Evolutionary conservation across 2,888 invertebrate genomes (phyloP).

Genomic region (Gastrophysa polygoni): DNA sequence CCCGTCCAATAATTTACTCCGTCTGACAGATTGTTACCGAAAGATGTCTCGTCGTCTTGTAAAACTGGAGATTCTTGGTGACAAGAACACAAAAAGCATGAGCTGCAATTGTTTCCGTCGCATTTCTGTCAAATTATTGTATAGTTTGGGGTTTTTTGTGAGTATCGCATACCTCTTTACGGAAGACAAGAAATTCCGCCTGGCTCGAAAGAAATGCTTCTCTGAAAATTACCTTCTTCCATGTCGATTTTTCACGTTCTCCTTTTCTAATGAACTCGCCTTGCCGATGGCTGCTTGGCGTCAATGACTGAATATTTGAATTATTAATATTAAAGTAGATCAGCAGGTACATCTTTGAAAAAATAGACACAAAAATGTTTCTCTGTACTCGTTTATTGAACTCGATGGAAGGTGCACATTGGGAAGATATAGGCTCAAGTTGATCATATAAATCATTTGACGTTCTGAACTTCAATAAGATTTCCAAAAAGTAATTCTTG

Average conservation of each 20-base stretch:
- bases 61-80: constrained; percentile 24
- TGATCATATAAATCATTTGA: no score
- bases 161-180: neutral
- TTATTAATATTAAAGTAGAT: no score
- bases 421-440: no score
- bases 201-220: neutral
- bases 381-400: no score
- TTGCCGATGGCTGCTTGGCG: no score
- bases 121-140: constrained; percentile 29
- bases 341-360: no score
- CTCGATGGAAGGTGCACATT: no score
- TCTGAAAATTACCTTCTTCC: neutral
- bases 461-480: no score
- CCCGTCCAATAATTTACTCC: constrained; percentile 34
- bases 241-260: neutral
- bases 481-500: no score
- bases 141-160: constrained; percentile 18
- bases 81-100: constrained; percentile 31
- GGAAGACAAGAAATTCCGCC: neutral
- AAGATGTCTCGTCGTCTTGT: constrained; percentile 16
- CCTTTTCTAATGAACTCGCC: no score
- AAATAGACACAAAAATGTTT: no score
- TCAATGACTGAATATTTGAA: no score
- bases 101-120: constrained; percentile 28
- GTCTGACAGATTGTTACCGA: constrained; percentile 29